Percentiles rank a stretch among this genome's conserved stretches.
Evolutionary conservation across 2,113 vertebrate genomes (phyloP).

Genomic region (Periophthalmodon schlosseri): DNA sequence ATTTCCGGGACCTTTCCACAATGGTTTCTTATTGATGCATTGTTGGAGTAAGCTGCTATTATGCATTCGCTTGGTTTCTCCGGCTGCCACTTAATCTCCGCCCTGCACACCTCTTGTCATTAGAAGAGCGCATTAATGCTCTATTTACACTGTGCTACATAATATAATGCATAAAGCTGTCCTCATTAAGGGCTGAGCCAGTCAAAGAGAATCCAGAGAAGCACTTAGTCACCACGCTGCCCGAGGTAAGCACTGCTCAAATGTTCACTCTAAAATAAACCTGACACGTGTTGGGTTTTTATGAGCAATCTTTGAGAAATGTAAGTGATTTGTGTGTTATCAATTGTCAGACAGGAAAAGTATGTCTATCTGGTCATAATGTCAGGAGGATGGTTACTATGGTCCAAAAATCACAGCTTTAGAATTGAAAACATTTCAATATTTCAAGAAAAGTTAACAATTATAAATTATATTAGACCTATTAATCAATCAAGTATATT

Average conservation of each 20-base stretch:
- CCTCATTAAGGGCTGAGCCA: constrained; percentile 31
- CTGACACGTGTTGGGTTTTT: constrained; percentile 4
- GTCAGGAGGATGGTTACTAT: neutral
- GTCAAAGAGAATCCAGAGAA: constrained; percentile 19
- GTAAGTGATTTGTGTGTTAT: neutral
- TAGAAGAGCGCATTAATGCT: constrained; percentile 8
- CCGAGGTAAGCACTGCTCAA: neutral
- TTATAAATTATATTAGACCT: too few relatives aligned
- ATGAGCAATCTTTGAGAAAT: neutral
- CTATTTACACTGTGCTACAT: constrained; percentile 12
- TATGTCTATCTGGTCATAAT: neutral
- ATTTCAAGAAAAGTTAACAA: too few relatives aligned
- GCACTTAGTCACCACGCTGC: constrained; percentile 7
- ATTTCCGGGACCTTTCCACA: constrained; percentile 3
- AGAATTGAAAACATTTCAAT: too few relatives aligned
- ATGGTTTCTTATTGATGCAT: constrained; percentile 5
- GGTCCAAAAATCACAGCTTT: neutral
- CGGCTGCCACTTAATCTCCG: constrained; percentile 8
- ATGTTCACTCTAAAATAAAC: constrained; percentile 21
- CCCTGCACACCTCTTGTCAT: constrained; percentile 15
- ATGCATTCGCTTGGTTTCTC: constrained; percentile 3
- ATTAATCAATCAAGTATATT: too few relatives aligned
- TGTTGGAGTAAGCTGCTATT: constrained; percentile 1
- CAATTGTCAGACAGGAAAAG: neutral
- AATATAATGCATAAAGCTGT: constrained; percentile 19